Evolutionary conservation across 2,113 vertebrate species (phyloP).

Genomic region (Cranoglanis bouderius): DNA sequence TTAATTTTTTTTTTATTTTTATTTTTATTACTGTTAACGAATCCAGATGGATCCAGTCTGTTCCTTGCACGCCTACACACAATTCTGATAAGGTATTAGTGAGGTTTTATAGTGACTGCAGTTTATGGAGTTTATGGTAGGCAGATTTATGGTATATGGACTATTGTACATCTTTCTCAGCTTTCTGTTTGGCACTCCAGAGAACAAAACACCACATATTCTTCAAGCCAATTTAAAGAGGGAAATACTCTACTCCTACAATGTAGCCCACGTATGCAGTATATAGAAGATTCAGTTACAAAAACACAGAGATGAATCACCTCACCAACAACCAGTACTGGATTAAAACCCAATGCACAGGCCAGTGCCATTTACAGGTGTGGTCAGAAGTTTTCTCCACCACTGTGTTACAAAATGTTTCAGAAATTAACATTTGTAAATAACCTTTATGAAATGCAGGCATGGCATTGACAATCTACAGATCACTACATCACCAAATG

Average conservation of each 20-base stretch:
- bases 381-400: background rate
- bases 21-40: constrained; percentile 70
- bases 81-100: constrained; percentile 50
- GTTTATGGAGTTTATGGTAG: constrained; percentile 49
- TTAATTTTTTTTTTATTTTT: constrained; percentile 58
- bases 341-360: constrained; percentile 21
- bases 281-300: constrained; percentile 30
- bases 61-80: constrained; percentile 54
- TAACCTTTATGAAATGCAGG: constrained; percentile 13
- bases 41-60: constrained; percentile 77
- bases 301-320: constrained; percentile 13
- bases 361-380: constrained; percentile 35
- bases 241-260: background rate
- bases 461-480: constrained; percentile 4
- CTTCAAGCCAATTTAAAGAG: background rate
- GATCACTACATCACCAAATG: constrained; percentile 23
- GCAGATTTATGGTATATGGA: constrained; percentile 48
- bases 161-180: constrained; percentile 39
- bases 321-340: background rate
- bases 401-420: constrained; percentile 11
- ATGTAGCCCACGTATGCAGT: background rate
- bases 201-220: background rate
- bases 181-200: constrained; percentile 16
- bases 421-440: constrained; percentile 30
- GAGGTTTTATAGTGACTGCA: constrained; percentile 49